A percentile compares a stretch with the other conserved stretches of the same genome.
Conservation (phyloP, 2,797 vertebrate genomes). For the Artibeus lituratus region DNA sequence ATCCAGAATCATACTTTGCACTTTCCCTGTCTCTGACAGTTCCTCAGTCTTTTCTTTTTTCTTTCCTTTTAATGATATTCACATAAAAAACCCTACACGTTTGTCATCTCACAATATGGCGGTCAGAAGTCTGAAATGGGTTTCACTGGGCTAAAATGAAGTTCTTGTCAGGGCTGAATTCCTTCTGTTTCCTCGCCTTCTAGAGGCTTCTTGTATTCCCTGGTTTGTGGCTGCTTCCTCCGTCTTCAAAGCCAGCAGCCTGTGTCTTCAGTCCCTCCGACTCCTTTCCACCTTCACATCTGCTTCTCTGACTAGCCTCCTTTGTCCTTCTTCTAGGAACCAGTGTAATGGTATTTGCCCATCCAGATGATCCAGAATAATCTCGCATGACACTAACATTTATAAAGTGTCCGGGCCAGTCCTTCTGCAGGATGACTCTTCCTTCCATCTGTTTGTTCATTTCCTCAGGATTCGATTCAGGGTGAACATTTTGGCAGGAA, state of each 20-base stretch:
- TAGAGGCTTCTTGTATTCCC: not conserved
- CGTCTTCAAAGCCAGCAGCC: no score
- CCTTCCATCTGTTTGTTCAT: not conserved
- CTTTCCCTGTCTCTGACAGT: not conserved
- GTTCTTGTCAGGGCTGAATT: not conserved
- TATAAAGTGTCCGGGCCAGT: not conserved
- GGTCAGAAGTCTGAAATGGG: not conserved
- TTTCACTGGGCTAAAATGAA: not conserved
- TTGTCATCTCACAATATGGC: not conserved
- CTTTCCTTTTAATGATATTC: not conserved
- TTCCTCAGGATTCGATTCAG: not conserved
- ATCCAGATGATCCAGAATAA: not conserved
- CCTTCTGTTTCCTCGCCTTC: not conserved
- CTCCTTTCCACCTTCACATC: not conserved
- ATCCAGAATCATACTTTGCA: not conserved
- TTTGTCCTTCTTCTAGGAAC: not conserved
- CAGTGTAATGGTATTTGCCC: not conserved
- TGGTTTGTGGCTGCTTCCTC: not conserved
- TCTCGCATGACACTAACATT: not conserved
- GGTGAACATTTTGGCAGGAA: not conserved
- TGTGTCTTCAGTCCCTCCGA: fast-evolving
- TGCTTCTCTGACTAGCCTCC: not conserved
- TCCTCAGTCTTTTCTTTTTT: not conserved
- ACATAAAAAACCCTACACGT: not conserved
- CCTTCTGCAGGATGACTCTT: not conserved